Evolutionary conservation across 2,797 vertebrate species (phyloP).

Genomic region (Lophius americanus): DNA sequence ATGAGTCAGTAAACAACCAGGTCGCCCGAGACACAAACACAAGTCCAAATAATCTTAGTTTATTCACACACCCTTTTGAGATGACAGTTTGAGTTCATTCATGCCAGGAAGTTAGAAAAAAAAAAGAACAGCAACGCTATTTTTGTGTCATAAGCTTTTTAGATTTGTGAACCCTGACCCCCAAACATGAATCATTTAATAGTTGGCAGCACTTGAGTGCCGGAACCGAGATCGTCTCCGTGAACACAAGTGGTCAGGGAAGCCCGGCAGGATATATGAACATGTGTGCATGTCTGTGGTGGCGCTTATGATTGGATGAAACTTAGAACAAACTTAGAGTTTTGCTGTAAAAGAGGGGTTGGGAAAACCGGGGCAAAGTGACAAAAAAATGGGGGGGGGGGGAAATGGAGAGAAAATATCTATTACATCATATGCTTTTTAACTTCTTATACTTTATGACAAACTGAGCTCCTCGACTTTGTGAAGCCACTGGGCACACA

Average conservation of each 20-base stretch:
- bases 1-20: constrained; percentile 43
- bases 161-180: constrained; percentile 44
- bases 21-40: constrained; percentile 46
- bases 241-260: constrained; percentile 24
- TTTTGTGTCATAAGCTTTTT: constrained; percentile 16
- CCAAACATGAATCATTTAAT: constrained; percentile 21
- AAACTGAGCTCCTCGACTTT: constrained; percentile 33
- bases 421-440: constrained; percentile 50
- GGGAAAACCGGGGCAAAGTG: constrained; percentile 8
- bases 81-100: constrained; percentile 37
- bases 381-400: constrained; percentile 16
- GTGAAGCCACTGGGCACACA: constrained; percentile 28
- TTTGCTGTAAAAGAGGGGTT: too few species aligned
- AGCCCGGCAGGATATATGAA: neutral
- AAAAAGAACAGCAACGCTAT: constrained; percentile 12
- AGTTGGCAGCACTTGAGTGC: constrained; percentile 20
- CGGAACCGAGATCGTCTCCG: constrained; percentile 30
- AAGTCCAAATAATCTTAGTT: constrained; percentile 40
- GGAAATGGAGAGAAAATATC: constrained; percentile 55
- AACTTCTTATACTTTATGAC: constrained; percentile 40
- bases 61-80: constrained; percentile 49
- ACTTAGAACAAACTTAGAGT: too few species aligned
- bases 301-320: too few species aligned
- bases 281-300: too few species aligned
- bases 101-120: constrained; percentile 14